These are phyloP conservation scores for Onychomys leucogaster DNA, from an alignment of 2,797 vertebrate species.

Conservation along the genomic window DNA sequence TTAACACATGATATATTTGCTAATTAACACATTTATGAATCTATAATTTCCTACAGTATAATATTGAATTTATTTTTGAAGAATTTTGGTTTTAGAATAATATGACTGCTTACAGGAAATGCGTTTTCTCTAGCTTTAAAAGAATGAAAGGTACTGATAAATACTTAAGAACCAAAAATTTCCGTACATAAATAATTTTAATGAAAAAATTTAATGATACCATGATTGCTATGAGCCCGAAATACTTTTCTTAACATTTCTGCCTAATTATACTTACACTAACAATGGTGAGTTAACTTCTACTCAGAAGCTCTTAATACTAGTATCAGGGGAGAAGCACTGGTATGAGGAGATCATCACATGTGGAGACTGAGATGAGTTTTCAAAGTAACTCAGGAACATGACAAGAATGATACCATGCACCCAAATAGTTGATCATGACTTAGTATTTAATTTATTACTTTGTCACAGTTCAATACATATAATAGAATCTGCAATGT, in stretches of 20 bases:
- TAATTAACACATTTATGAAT: not conserved
- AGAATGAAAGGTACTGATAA: not conserved
- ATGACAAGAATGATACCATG: not conserved
- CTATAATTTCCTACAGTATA: not conserved
- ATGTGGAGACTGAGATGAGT: not conserved
- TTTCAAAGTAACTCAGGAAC: conserved; percentile 39
- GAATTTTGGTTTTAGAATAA: conserved; percentile 14
- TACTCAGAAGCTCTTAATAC: not conserved
- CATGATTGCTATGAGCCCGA: not conserved
- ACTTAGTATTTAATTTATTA: not conserved
- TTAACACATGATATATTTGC: not conserved
- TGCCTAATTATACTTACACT: not conserved
- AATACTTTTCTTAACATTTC: not conserved
- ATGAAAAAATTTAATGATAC: not conserved
- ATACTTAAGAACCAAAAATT: conserved; percentile 15
- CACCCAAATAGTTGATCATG: conserved; percentile 37
- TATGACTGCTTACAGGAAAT: not conserved
- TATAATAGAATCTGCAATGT: not conserved
- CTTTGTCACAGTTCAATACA: conserved; percentile 16
- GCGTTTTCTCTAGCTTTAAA: not conserved
- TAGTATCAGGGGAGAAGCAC: not conserved
- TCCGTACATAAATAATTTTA: not conserved
- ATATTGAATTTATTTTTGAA: not conserved
- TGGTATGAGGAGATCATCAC: not conserved
- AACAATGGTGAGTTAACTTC: not conserved